Evolutionary conservation across 2,113 vertebrate genomes (phyloP), one percentile per base, ranked within the genome.

Genomic region (Aegithalos caudatus): DNA sequence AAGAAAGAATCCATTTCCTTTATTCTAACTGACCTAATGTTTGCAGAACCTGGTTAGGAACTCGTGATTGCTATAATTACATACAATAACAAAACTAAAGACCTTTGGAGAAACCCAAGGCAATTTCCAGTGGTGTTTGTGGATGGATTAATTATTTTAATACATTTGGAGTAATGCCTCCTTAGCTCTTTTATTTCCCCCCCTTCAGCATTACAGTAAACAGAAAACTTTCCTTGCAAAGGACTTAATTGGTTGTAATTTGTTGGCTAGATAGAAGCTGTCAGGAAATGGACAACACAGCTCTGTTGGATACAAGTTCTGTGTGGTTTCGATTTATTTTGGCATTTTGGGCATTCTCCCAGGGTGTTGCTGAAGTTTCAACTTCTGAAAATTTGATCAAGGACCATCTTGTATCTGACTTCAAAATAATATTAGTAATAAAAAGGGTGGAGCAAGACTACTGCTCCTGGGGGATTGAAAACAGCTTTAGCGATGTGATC

Each of bases 81-180:
- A 28, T 64, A 31, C 25, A 92, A 44, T 82, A 96, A 56, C 56
- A 83, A 70, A 94, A 73, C 74, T 86, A 0, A 81, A 74, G 42
- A 90, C 35, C 33, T 67, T 93, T 86, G 51, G 79, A 90, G 74
- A 88, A 87, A 80, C 87, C 56, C 35, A 77, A 40, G 92, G 85
- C 60, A 62, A 70, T 93, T 96, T 94, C 47, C 51, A 83, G 79
- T 78, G 60, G 76, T 94, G 79, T 88, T 88, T 93, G 88, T 94
- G 90, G 81, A 92, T 78, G 67, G 69, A 81, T 81, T 95, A 93
- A 95, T 91, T 95, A 91, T 85, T 94, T 92, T 91, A 92, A 90
- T 92, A 83, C 23, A 18, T 92, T 78, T 92, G 86, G 85, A 91
- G 25, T 90, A 78, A 83, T 71, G 88, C 72, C 64, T 90, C 23